Evolutionary conservation across 2,797 vertebrate species (phyloP).

Genomic region (Enteromius fasciolatus): DNA sequence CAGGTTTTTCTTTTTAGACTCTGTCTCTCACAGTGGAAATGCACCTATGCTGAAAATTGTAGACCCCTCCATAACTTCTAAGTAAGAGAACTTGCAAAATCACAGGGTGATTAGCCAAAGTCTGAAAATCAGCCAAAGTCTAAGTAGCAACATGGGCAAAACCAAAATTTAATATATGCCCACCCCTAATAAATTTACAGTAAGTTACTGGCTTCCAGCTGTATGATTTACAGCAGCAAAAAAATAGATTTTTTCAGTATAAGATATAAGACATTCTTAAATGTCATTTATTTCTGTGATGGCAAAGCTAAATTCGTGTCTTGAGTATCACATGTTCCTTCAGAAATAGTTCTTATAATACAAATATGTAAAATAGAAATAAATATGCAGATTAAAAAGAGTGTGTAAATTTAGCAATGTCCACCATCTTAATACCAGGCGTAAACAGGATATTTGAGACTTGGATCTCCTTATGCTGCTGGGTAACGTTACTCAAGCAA

Average conservation of each 20-base stretch:
- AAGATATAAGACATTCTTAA: neutral
- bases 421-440: neutral
- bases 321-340: neutral
- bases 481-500: slow-evolving; percentile 31
- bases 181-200: too few relatives aligned
- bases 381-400: neutral
- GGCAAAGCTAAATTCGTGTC: neutral
- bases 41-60: too few relatives aligned
- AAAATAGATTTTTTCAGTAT: neutral
- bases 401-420: neutral
- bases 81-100: too few relatives aligned
- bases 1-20: too few relatives aligned
- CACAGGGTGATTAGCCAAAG: too few relatives aligned
- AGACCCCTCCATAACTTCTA: too few relatives aligned
- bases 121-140: too few relatives aligned
- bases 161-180: too few relatives aligned
- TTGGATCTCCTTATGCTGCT: neutral
- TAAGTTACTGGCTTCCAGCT: too few relatives aligned
- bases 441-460: neutral
- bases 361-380: neutral
- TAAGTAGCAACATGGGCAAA: too few relatives aligned
- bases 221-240: too few relatives aligned
- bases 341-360: neutral
- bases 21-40: too few relatives aligned
- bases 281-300: neutral